Evolutionary conservation across 2,797 vertebrate genomes (phyloP).

Genomic region (Rousettus madagascariensis): DNA sequence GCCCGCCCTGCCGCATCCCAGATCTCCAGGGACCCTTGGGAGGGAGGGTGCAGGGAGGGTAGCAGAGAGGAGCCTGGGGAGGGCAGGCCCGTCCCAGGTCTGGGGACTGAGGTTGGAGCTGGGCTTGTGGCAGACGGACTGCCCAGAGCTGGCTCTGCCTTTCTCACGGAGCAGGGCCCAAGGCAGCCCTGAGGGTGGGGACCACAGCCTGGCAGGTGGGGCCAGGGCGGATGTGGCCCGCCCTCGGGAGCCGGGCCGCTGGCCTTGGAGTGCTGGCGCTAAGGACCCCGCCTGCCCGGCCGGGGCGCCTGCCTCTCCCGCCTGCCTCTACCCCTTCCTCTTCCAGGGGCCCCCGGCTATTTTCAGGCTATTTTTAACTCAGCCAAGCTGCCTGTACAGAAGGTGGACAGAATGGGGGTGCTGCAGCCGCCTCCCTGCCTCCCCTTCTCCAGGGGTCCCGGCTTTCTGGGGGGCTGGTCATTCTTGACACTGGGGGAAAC

Average conservation of each 20-base stretch:
- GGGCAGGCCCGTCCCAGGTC: too few species aligned
- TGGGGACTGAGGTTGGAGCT: neutral
- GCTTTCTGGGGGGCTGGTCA: neutral
- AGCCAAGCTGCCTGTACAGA: constrained; percentile 29
- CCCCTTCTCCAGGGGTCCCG: neutral
- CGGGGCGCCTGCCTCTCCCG: constrained; percentile 30
- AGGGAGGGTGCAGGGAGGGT: neutral
- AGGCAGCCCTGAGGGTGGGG: neutral
- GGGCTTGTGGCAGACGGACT: neutral
- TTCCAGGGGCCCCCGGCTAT: constrained; percentile 73
- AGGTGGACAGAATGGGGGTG: constrained; percentile 48
- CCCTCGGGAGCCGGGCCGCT: neutral
- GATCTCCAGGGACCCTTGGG: neutral
- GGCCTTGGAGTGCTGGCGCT: neutral
- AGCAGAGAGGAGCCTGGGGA: neutral
- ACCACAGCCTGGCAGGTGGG: neutral
- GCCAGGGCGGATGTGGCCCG: neutral
- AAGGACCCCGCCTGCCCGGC: neutral
- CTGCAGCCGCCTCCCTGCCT: constrained; percentile 18
- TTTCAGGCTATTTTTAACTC: constrained; percentile 79
- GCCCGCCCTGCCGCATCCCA: neutral
- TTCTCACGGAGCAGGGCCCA: neutral
- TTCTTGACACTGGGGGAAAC: neutral
- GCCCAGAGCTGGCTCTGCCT: neutral
- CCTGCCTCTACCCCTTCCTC: constrained; percentile 59